A percentile compares a stretch with the other conserved stretches of the same genome.
phyloP scores from a whole-genome alignment of 92 coral and sea anemone genomes.

The Blastomussa wellsi region DNA sequence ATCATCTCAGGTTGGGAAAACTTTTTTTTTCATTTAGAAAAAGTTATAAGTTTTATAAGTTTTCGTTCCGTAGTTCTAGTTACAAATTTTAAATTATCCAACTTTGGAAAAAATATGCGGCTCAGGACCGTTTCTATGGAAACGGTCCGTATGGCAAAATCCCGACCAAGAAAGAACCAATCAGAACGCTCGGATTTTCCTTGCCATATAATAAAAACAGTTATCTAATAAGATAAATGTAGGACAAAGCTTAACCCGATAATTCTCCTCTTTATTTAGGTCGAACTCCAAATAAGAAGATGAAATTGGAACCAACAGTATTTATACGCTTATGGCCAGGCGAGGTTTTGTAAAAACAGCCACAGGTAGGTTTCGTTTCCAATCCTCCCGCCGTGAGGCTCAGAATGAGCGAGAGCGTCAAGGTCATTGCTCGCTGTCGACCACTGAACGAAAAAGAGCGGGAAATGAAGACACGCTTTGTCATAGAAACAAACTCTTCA shows the following conservation, averaged over 20 bases:
- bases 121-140: too few relatives aligned
- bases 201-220: too few relatives aligned
- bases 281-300: not conserved
- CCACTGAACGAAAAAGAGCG: constrained; percentile 73
- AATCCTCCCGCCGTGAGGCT: not conserved
- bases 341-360: not conserved
- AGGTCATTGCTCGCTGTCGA: constrained; percentile 86
- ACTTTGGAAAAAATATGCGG: too few relatives aligned
- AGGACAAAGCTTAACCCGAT: not conserved
- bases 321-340: not conserved
- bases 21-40: too few relatives aligned
- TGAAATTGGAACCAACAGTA: not conserved
- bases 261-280: not conserved
- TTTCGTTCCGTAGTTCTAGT: too few relatives aligned
- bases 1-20: too few relatives aligned
- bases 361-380: not conserved
- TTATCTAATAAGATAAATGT: not conserved
- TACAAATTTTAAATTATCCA: too few relatives aligned
- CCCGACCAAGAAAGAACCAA: too few relatives aligned
- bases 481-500: constrained; percentile 64
- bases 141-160: too few relatives aligned
- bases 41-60: too few relatives aligned
- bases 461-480: constrained; percentile 67
- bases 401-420: constrained; percentile 72
- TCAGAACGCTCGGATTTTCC: too few relatives aligned